These are phyloP conservation scores for Lepidocyrtinus sp. DNA, from an alignment of 2,888 invertebrate species.

Conservation along the genomic window DNA sequence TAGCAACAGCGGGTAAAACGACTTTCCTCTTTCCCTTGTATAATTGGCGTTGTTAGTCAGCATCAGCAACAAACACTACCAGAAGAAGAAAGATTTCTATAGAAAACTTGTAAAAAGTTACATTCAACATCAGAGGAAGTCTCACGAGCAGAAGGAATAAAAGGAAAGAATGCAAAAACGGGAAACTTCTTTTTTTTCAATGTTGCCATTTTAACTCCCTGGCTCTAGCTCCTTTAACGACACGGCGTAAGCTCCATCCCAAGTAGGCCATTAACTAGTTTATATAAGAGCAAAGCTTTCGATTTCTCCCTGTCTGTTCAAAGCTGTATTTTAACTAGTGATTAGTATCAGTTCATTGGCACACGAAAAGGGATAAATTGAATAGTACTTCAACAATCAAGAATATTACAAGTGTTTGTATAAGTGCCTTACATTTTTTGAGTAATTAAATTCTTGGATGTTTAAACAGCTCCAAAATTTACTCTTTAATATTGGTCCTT, in stretches of 20 bases:
- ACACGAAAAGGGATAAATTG: background rate
- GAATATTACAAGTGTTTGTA: background rate
- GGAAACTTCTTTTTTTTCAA: slow-evolving; percentile 36
- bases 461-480: too few relatives aligned
- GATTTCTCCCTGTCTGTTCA: too few relatives aligned
- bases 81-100: background rate
- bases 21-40: too few relatives aligned
- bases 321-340: too few relatives aligned
- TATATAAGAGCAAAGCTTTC: slow-evolving; percentile 24
- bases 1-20: background rate
- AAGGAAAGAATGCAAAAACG: slow-evolving; percentile 6
- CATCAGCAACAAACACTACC: slow-evolving; percentile 5
- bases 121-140: slow-evolving; percentile 23
- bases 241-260: background rate
- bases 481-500: too few relatives aligned
- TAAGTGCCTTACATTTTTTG: background rate
- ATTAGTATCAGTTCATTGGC: background rate
- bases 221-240: slow-evolving; percentile 21
- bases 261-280: slow-evolving; percentile 23
- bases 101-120: background rate
- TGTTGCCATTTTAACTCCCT: slow-evolving; percentile 26
- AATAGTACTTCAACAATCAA: background rate
- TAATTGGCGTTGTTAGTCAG: slow-evolving; percentile 46
- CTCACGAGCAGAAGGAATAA: background rate
- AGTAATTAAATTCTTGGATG: background rate